These are phyloP conservation scores for Coronaproctus castanopsis DNA, from an alignment of 2,888 invertebrate genomes.

Conservation along the genomic window DNA sequence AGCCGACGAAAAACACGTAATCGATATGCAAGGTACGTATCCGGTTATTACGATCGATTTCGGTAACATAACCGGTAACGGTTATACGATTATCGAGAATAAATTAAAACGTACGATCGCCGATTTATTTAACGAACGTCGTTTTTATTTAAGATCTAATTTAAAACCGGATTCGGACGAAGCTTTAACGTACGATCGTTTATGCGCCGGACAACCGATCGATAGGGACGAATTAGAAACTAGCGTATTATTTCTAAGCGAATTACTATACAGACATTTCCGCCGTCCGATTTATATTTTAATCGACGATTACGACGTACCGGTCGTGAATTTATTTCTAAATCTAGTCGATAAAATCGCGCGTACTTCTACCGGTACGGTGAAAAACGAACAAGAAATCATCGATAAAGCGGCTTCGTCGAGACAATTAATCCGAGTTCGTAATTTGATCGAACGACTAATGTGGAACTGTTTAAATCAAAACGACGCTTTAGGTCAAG, in stretches of 20 bases:
- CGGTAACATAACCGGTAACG: not conserved
- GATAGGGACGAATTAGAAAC: not conserved
- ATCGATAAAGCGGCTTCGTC: not conserved
- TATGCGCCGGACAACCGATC: not conserved
- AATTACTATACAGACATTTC: not conserved
- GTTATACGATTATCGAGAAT: not conserved
- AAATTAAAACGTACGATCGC: not conserved
- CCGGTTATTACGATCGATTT: not conserved
- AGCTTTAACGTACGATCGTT: not conserved
- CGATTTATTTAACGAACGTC: not conserved
- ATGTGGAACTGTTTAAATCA: not conserved
- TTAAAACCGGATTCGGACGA: not conserved
- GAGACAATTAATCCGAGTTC: not conserved
- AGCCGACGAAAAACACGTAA: not conserved
- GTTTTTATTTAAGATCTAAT: not conserved
- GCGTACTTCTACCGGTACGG: not conserved
- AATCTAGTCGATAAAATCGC: not conserved
- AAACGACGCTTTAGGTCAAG: not conserved
- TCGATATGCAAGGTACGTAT: not conserved
- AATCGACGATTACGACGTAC: not conserved
- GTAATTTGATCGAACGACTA: not conserved
- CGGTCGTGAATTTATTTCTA: not conserved
- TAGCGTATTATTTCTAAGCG: not conserved
- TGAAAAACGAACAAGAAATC: not conserved
- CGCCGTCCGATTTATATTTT: not conserved